A percentile compares a stretch with the other conserved stretches of the same genome.
phyloP scores from a whole-genome alignment of 2,797 vertebrate genomes.

The Melanotaenia parkinsoni region DNA sequence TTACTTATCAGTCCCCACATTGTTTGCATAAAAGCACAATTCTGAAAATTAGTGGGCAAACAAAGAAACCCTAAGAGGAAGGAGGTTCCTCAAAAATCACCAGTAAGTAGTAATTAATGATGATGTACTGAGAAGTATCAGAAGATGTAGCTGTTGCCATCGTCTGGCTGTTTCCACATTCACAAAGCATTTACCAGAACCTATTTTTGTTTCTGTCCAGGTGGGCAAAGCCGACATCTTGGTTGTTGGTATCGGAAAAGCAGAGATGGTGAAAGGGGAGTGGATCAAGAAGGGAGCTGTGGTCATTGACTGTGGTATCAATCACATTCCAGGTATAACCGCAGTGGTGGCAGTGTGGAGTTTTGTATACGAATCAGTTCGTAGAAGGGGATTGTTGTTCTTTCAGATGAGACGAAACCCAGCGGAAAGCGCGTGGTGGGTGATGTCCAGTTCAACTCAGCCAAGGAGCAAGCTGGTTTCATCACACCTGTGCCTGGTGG shows the following conservation, averaged over 20 bases:
- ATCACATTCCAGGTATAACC: slow-evolving; percentile 89
- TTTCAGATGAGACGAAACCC: slow-evolving; percentile 88
- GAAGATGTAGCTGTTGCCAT: slow-evolving; percentile 19
- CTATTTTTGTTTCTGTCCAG: slow-evolving; percentile 66
- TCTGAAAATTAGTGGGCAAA: not conserved
- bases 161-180: not conserved
- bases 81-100: not conserved
- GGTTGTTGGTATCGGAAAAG: slow-evolving; percentile 93
- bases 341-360: rapidly evolving
- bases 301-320: slow-evolving; percentile 99
- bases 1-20: not conserved
- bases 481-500: slow-evolving; percentile 98
- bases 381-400: not conserved
- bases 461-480: slow-evolving; percentile 90
- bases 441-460: slow-evolving; percentile 89
- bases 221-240: slow-evolving; percentile 94
- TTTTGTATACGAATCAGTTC: not conserved
- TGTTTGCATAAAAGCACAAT: not conserved
- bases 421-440: slow-evolving; percentile 93
- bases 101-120: not conserved
- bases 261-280: slow-evolving; percentile 96
- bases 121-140: not conserved
- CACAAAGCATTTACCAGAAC: not conserved
- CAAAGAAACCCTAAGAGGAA: not conserved
- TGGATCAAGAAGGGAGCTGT: slow-evolving; percentile 97